Base-by-base conservation (phyloP, 2,888 invertebrate species). In the Leptothorax acervorum region DNA sequence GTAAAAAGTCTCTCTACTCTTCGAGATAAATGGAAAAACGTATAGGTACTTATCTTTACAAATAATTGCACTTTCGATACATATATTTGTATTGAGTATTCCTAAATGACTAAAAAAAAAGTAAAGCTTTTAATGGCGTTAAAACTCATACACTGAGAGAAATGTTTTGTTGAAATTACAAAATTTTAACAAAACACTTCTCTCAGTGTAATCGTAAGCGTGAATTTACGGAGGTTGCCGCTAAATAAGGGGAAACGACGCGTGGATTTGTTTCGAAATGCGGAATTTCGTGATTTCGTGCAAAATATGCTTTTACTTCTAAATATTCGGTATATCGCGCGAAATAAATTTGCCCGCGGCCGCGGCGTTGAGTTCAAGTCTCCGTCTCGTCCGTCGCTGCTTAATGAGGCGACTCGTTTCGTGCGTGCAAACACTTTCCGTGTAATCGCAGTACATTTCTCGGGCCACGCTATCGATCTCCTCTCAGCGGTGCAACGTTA, bases 351-450 rank as follows among this genome's bases (percentile, higher is more conserved):
- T 23, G 65, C 4, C 0, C 18, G 23, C 23, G 23, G 23, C 4
- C 5, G 11, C 23, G 42, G 1, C 35, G 4, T 1, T 18, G 5
- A 3, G 45, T 66, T 66, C 45, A 28, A 48, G 9, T 31, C 28
- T 28, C 35, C 23, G 42, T 65, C 3, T 15, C 66, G 66, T 66
- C 8, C 65, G 15, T 28, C 6, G 66, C 12, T 48, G 45, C 45
- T 4, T 66, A 66, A 39, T 55, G 39, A 55, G 53, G 15, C 71
- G 51, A 39, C 53, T 71, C 45, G 45, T 66, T 66, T 48, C 66
- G 66, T 66, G 66, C 66, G 66, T 66, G 66, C 66, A 31, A 66
- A 66, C 66, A 66, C 66, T 66, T 66, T 66, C 66, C 66, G 45
- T 31, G 66, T 66, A 66, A 66, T 66, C 66, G 66, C 66, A 66